Evolutionary conservation across 1,140 invertebrate genomes (phyloP).

Genomic region (Trichoplusia ni): DNA sequence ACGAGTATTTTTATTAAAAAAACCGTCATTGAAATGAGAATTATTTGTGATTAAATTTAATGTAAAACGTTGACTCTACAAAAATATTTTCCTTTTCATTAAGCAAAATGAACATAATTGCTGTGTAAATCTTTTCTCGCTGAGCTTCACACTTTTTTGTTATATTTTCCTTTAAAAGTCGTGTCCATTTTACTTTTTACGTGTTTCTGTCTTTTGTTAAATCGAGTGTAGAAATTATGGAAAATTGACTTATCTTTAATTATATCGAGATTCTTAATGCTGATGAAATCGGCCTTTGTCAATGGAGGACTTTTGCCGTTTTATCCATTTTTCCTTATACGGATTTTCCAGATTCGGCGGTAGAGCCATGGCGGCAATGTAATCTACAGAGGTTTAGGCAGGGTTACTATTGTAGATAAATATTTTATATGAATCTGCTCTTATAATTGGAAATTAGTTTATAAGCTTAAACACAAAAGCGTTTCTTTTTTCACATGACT

Average conservation of each 20-base stretch:
- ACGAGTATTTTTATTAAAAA: too few species aligned
- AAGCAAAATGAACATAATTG: constrained; percentile 3
- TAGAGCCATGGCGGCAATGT: too few species aligned
- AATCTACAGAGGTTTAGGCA: too few species aligned
- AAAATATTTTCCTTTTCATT: constrained; percentile 16
- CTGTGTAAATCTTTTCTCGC: constrained; percentile 7
- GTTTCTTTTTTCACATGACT: too few species aligned
- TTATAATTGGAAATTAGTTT: too few species aligned
- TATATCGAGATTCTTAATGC: not conserved
- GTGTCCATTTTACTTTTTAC: not conserved
- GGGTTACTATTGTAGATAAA: too few species aligned
- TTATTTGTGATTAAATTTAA: not conserved
- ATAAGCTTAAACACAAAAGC: too few species aligned
- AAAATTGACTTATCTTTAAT: constrained; percentile 3
- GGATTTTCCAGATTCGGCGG: too few species aligned
- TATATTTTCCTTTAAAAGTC: not conserved
- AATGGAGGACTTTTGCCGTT: too few species aligned
- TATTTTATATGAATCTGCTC: too few species aligned
- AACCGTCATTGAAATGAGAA: not conserved
- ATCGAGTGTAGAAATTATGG: constrained; percentile 11
- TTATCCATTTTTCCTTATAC: too few species aligned
- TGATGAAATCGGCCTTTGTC: not conserved
- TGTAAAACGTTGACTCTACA: not conserved
- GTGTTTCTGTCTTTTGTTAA: constrained; percentile 3
- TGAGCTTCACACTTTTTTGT: not conserved